Evolutionary conservation across 2,113 vertebrate species (phyloP).

Genomic region (Laticauda laticaudata): DNA sequence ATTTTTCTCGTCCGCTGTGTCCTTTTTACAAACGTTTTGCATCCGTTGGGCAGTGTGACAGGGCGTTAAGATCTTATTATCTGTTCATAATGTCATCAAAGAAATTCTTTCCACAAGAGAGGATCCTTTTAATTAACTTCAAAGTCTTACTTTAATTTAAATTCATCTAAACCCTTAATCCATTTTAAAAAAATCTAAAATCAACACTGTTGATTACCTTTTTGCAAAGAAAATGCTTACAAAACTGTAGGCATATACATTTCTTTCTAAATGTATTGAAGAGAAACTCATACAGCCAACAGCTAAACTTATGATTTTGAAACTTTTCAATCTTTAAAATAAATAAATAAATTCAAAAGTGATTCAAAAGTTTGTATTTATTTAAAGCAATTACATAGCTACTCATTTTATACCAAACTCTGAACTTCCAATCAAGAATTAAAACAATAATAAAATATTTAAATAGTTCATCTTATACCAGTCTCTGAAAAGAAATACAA

Average conservation of each 20-base stretch:
- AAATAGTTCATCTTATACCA: not conserved
- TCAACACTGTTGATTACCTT: not conserved
- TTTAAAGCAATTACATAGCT: not conserved
- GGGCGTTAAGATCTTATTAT: not conserved
- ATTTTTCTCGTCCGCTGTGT: too few species aligned
- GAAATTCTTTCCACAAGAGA: not conserved
- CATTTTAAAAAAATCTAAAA: not conserved
- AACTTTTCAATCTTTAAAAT: not conserved
- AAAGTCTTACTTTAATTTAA: not conserved
- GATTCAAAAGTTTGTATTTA: not conserved
- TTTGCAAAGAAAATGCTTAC: not conserved
- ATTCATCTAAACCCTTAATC: not conserved
- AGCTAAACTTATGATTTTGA: not conserved
- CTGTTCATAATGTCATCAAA: not conserved
- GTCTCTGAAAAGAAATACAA: not conserved
- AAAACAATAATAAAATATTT: not conserved
- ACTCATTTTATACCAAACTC: not conserved
- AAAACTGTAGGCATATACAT: not conserved
- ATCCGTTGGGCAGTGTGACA: too few species aligned
- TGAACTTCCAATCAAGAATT: not conserved
- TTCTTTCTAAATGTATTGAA: not conserved
- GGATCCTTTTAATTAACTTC: not conserved
- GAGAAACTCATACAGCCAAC: not conserved
- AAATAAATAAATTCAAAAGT: not conserved
- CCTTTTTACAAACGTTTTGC: too few species aligned